Evolutionary conservation across 2,888 invertebrate species (phyloP).

Genomic region (Tortrix viridana): DNA sequence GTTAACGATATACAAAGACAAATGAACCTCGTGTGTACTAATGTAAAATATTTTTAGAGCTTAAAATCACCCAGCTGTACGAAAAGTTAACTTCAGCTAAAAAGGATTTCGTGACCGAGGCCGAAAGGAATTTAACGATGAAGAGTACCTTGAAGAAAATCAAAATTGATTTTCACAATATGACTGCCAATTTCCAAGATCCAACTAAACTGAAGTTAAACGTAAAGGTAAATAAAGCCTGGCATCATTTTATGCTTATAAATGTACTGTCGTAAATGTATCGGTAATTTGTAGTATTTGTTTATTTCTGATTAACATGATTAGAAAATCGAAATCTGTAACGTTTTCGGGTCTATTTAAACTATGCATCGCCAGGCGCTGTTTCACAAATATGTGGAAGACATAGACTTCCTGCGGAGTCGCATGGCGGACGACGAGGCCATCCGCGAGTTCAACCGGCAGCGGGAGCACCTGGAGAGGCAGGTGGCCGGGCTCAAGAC

Average conservation of each 20-base stretch:
- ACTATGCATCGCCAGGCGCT: conserved; percentile 71
- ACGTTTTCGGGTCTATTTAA: too few relatives aligned
- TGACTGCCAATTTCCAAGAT: conserved; percentile 91
- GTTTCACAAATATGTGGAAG: conserved; percentile 89
- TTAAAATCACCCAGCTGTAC: conserved; percentile 89
- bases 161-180: conserved; percentile 91
- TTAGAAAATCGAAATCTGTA: too few relatives aligned
- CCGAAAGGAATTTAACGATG: conserved; percentile 84
- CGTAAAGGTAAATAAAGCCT: conserved; percentile 70
- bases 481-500: conserved; percentile 70
- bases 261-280: too few relatives aligned
- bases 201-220: conserved; percentile 85
- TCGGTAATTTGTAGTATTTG: too few relatives aligned
- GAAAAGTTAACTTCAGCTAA: conserved; percentile 91
- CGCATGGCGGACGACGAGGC: conserved; percentile 89
- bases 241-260: too few relatives aligned
- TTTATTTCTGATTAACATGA: too few relatives aligned
- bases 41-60: conserved; percentile 74
- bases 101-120: conserved; percentile 88
- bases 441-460: conserved; percentile 90
- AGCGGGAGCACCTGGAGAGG: conserved; percentile 92
- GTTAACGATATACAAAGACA: too few relatives aligned
- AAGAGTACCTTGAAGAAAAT: conserved; percentile 89
- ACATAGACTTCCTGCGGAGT: conserved; percentile 87
- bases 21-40: neutral